Evolutionary conservation across 2,113 vertebrate species (phyloP).

Genomic region (Gymnarchus niloticus): DNA sequence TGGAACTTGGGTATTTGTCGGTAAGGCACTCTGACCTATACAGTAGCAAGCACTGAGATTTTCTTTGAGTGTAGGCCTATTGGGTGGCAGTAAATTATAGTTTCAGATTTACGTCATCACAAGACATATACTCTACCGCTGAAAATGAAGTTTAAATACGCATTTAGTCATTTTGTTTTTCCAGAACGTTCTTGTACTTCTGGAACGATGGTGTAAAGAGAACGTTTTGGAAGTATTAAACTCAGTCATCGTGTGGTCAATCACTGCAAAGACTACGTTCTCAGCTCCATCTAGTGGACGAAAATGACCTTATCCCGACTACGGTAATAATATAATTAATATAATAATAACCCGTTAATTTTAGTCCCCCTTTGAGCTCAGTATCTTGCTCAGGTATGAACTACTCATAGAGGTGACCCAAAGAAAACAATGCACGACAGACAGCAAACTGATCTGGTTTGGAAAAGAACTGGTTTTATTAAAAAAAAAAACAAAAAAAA

Average conservation of each 20-base stretch:
- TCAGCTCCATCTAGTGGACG: conserved; percentile 32
- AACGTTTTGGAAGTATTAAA: neutral
- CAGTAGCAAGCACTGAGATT: too few species aligned
- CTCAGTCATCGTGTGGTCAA: neutral
- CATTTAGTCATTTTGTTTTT: neutral
- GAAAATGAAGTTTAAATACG: neutral
- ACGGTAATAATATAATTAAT: neutral
- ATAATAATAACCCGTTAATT: neutral
- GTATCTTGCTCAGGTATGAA: too few species aligned
- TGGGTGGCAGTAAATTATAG: too few species aligned
- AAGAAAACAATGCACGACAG: neutral
- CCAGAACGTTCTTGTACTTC: neutral
- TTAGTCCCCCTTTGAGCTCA: neutral
- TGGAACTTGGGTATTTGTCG: neutral
- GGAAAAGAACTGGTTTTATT: conserved; percentile 1
- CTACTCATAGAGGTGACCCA: too few species aligned
- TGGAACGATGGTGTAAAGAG: neutral
- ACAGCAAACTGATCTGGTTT: neutral
- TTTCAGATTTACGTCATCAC: too few species aligned
- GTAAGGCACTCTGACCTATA: neutral
- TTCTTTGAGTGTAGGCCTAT: too few species aligned
- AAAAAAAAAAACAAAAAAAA: neutral
- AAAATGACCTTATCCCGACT: neutral
- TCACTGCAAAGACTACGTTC: conserved; percentile 16
- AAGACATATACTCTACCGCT: neutral